Evolutionary conservation across 2,888 invertebrate genomes (phyloP).

Genomic region (Nomada ferruginata): DNA sequence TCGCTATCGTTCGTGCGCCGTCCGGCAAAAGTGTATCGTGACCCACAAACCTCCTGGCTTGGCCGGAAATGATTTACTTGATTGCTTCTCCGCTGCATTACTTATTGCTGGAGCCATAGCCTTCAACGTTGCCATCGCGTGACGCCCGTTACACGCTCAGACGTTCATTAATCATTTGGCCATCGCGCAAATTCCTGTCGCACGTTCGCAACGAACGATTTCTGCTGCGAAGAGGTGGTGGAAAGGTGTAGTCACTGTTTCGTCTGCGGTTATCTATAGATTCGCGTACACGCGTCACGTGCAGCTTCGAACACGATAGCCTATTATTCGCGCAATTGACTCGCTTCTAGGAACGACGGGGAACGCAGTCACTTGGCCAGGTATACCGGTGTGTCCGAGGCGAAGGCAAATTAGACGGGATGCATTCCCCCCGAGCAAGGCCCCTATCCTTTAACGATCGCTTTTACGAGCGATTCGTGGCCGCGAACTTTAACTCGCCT

Average conservation of each 20-base stretch:
- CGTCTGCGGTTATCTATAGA: not conserved
- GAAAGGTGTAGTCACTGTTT: not conserved
- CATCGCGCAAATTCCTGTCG: constrained; percentile 53
- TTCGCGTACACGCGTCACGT: not conserved
- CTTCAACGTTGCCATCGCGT: constrained; percentile 37
- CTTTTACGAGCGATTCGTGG: constrained; percentile 74
- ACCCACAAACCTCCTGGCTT: constrained; percentile 42
- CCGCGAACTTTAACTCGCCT: constrained; percentile 68
- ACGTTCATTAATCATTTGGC: constrained; percentile 61
- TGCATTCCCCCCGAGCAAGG: constrained; percentile 54
- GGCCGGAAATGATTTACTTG: constrained; percentile 60
- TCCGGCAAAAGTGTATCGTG: constrained; percentile 42
- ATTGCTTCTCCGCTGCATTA: constrained; percentile 48
- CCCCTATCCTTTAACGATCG: constrained; percentile 74
- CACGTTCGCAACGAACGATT: not conserved
- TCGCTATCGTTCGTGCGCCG: constrained; percentile 27
- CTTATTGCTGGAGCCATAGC: constrained; percentile 27
- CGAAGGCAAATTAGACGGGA: constrained; percentile 55
- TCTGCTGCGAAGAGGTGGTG: not conserved
- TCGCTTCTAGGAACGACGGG: constrained; percentile 13
- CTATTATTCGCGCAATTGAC: constrained; percentile 32
- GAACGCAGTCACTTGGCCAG: not conserved
- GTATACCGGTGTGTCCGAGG: not conserved
- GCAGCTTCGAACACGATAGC: constrained; percentile 14
- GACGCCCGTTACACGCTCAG: constrained; percentile 46